phyloP scores from a whole-genome alignment of 2,113 vertebrate species.

The Megaleporinus macrocephalus region DNA sequence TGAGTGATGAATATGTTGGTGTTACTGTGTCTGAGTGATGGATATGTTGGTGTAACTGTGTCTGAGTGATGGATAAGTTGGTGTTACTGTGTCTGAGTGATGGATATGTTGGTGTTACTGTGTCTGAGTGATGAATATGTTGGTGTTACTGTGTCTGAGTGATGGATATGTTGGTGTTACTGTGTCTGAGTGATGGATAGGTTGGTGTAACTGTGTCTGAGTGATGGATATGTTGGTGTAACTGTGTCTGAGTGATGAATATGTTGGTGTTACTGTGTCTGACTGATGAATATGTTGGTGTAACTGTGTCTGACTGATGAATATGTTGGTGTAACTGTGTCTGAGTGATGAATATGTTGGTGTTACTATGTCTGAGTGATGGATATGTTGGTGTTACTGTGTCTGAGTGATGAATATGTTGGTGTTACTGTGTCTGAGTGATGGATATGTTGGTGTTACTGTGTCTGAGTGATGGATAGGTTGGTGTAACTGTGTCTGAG shows the following conservation, averaged over 20 bases:
- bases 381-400: slow-evolving; percentile 73
- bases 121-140: background rate
- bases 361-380: background rate
- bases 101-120: no score
- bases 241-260: no score
- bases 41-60: no score
- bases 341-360: background rate
- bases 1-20: no score
- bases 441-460: background rate
- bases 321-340: background rate
- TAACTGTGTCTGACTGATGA: no score
- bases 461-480: background rate
- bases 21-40: no score
- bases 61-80: no score
- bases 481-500: background rate
- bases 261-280: no score
- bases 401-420: background rate
- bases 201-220: background rate
- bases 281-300: no score
- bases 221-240: no score
- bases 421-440: background rate
- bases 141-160: background rate
- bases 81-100: no score
- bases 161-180: background rate
- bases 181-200: background rate